Base-by-base conservation (phyloP, 2,888 invertebrate genomes). In the Margaritifera margaritifera region DNA sequence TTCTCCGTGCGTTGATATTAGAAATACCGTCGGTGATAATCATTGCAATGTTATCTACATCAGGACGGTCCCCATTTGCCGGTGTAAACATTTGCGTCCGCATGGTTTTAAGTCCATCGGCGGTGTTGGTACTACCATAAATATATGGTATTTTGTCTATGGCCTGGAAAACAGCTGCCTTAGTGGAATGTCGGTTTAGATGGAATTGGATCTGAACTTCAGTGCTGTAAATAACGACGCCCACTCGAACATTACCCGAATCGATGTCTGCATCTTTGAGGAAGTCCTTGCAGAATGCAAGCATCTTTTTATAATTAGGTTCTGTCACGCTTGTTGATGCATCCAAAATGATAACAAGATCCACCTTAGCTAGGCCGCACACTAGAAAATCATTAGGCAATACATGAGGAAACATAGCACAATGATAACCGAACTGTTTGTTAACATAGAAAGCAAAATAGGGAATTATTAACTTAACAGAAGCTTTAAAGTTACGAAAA, bases 11-110 rank as follows among this genome's bases (percentile, higher is more conserved):
- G 71, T 86, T 82, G 68, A 86, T 81, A 73, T 86, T 87, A 31
- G 87, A 87, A 53, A 86, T 71, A 69, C 84, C 84, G 69, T 87
- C 87, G 22, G 87, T 86, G 64, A 87, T 76, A 64, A 87, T 74
- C 60, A 87, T 79, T 22, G 77, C 81, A 57, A 85, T 72, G 71
- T 86, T 86, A 4, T 77, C 76, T 5, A 80, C 84, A 25, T 71
- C 77, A 6, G 77, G 75, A 31, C 86, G 72, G 72, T 88, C 88
- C 6, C 88, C 88, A 56, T 77, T 80, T 19, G 58, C 64, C n/a
- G 66, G 61, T 5, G 76, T 78, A 69, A 84, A 87, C 79, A 85
- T 81, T 50, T 73, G 57, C 4, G 69, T 63, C 51, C 84, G 80
- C 80, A 84, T 82, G 18, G 80, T 74, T 22, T 83, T 72, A 1